Evolutionary conservation across 2,113 vertebrate species (phyloP), one percentile per base, ranked within the genome.

Genomic region (Spheniscus mendiculus): DNA sequence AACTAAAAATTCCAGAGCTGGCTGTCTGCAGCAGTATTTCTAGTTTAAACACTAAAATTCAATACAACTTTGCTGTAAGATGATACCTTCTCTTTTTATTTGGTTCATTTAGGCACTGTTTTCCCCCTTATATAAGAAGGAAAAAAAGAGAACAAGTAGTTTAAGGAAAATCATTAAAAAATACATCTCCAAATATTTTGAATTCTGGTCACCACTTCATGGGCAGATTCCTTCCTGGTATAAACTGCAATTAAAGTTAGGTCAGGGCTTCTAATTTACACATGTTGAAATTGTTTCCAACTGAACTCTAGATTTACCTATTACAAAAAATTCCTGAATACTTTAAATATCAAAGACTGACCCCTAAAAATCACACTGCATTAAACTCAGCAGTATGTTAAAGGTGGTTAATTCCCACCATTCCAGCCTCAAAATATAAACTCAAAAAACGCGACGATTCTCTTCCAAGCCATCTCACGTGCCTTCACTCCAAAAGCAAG

Each of bases 361-460:
- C 4, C 34, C 21, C 26, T 78, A 59, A 77, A 93, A 78, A 38
- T 58, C 17, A 29, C 14, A 38, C 13, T 0, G 2, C 0, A 0
- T 47, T 70, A 40, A 90, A 84, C 30, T 84, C 59, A 73, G 23
- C 11, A 50, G 5, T 38, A 25, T 15, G 45, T 45, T 81, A 52
- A 71, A 74, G 14, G 15, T 29, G 6, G 13, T 45, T 85, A 67
- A 23, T 50, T 66, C 12, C 29, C 32, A 47, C 29, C 7, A 29
- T 63, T 82, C 14, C 21, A 61, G 2, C 4, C 42, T 40, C 19
- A 78, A 14, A 83, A 65, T 4, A 55, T 0, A 66, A 15, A 38
- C 22, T 52, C 0, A 65, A 52, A 66, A 30, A 23, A 3, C 0
- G 2, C 1, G 1, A 71, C 45, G n/a, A 69, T 78, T 79, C 23